These are phyloP conservation scores for Cryptocephalus moraei DNA, from an alignment of 2,888 invertebrate species.

Conservation along the genomic window DNA sequence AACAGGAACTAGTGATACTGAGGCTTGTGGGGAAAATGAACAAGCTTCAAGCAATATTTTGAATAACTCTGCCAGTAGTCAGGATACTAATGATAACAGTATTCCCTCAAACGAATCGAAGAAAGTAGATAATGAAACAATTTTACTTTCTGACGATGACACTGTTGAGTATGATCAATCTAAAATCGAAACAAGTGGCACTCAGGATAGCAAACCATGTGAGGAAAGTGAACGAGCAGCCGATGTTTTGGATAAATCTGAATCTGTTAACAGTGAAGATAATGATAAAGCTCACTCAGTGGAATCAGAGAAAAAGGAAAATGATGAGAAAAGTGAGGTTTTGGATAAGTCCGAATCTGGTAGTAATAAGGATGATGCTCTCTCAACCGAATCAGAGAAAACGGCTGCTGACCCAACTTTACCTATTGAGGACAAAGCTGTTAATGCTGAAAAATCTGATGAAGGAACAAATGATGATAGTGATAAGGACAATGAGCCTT, in stretches of 20 bases:
- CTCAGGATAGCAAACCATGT: too few relatives aligned
- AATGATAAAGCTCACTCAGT: neutral
- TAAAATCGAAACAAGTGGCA: neutral
- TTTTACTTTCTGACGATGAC: neutral
- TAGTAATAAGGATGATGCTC: neutral
- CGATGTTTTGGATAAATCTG: neutral
- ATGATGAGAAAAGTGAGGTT: neutral
- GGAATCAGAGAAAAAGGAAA: neutral
- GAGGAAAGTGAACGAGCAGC: neutral
- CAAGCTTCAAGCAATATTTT: too few relatives aligned
- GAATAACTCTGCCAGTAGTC: too few relatives aligned
- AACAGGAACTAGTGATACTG: neutral
- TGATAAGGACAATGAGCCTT: too few relatives aligned
- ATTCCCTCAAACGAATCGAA: too few relatives aligned
- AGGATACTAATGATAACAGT: too few relatives aligned
- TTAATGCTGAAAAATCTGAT: neutral
- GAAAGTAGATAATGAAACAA: too few relatives aligned
- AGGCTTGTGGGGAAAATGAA: neutral
- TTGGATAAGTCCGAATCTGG: neutral
- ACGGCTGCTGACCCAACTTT: neutral
- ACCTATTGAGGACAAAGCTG: neutral
- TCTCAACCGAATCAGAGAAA: neutral
- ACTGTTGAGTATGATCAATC: neutral
- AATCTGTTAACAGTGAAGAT: neutral
- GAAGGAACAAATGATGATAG: too few relatives aligned